phyloP scores from a whole-genome alignment of 2,797 vertebrate genomes.

The Spea hammondii region DNA sequence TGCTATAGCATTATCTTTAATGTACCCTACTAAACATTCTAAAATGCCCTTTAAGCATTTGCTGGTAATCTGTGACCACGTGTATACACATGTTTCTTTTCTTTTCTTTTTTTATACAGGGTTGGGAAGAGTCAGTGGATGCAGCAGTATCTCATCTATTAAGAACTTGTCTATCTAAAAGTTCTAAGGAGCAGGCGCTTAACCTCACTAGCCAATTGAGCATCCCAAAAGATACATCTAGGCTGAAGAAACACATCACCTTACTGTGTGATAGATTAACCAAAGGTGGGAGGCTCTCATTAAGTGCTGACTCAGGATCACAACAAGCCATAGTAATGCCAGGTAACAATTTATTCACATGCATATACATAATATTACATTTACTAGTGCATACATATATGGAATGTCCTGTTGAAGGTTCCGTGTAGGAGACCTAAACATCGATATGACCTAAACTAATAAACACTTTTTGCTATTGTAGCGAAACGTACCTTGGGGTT shows the following conservation, averaged over 20 bases:
- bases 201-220: conserved; percentile 73
- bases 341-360: conserved; percentile 67
- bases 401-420: too few species aligned
- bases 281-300: conserved; percentile 86
- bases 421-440: too few species aligned
- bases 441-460: too few species aligned
- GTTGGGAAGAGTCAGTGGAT: conserved; percentile 95
- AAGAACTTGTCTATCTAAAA: conserved; percentile 88
- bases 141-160: conserved; percentile 85
- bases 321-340: conserved; percentile 73
- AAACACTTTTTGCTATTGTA: too few species aligned
- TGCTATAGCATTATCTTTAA: too few species aligned
- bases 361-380: neutral
- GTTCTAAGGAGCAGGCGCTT: conserved; percentile 87
- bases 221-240: conserved; percentile 81
- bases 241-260: conserved; percentile 89
- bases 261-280: conserved; percentile 87
- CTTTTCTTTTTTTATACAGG: conserved; percentile 62
- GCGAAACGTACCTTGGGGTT: too few species aligned
- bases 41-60: too few species aligned
- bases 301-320: conserved; percentile 72
- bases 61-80: too few species aligned
- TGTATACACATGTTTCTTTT: neutral
- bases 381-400: too few species aligned
- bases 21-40: too few species aligned